phyloP scores from a whole-genome alignment of 1,140 invertebrate species.

The Ooceraea biroi region DNA sequence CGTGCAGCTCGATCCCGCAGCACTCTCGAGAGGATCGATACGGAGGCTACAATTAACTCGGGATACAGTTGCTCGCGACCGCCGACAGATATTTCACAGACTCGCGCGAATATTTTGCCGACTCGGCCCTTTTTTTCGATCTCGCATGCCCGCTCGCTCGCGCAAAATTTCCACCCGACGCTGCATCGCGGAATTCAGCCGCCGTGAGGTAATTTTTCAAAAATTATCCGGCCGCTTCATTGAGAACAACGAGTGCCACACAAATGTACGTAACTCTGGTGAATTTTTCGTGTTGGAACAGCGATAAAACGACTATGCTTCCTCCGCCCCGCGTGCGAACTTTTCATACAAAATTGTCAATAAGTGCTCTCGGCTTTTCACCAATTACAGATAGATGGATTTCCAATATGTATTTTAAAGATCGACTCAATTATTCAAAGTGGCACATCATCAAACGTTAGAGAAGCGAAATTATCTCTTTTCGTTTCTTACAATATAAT shows the following conservation, averaged over 20 bases:
- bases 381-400: slow-evolving; percentile 11
- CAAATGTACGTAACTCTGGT: not conserved
- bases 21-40: slow-evolving; percentile 45
- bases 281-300: slow-evolving; percentile 26
- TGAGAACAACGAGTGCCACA: slow-evolving; percentile 20
- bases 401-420: slow-evolving; percentile 40
- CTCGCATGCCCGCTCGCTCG: not conserved
- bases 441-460: not conserved
- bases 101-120: slow-evolving; percentile 45
- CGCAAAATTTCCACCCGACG: slow-evolving; percentile 7
- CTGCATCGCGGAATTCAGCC: not conserved
- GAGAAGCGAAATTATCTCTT: not conserved
- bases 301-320: not conserved
- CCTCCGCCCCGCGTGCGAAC: slow-evolving; percentile 2
- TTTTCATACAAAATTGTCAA: slow-evolving; percentile 24
- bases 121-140: slow-evolving; percentile 35
- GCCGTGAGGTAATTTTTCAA: slow-evolving; percentile 37
- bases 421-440: slow-evolving; percentile 42
- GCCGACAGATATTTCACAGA: slow-evolving; percentile 41
- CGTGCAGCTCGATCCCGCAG: slow-evolving; percentile 29
- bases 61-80: slow-evolving; percentile 29
- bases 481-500: not conserved
- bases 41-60: slow-evolving; percentile 52
- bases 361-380: slow-evolving; percentile 26
- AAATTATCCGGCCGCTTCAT: slow-evolving; percentile 36